Evolutionary conservation across 2,113 vertebrate species (phyloP).

Genomic region (Nematolebias whitei): DNA sequence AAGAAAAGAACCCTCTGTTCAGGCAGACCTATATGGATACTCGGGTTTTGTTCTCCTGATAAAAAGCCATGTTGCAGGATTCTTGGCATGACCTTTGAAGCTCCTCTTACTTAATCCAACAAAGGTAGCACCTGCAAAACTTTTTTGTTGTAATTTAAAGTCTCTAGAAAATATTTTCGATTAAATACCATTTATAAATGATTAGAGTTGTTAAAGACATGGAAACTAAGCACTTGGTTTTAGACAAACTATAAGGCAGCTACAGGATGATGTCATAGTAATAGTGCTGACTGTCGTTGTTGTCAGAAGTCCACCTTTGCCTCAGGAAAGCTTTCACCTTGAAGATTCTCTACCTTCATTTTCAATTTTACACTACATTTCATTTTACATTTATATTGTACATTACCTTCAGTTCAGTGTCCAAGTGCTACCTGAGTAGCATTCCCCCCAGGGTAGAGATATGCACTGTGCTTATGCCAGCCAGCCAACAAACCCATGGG

Average conservation of each 20-base stretch:
- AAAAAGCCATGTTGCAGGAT: not conserved
- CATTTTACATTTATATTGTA: slow-evolving; percentile 31
- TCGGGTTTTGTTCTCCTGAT: not conserved
- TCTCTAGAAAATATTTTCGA: not conserved
- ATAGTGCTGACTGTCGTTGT: slow-evolving; percentile 3
- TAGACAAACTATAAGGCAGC: not conserved
- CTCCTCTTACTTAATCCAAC: slow-evolving; percentile 1
- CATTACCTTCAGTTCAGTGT: slow-evolving; percentile 18
- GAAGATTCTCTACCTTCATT: not conserved
- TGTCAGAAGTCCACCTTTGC: slow-evolving; percentile 24
- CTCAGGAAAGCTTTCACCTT: slow-evolving; percentile 16
- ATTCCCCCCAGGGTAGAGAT: slow-evolving; percentile 15
- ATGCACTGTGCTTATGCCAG: slow-evolving; percentile 14
- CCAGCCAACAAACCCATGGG: slow-evolving; percentile 14
- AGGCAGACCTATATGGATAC: not conserved
- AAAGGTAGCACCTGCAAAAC: slow-evolving; percentile 1
- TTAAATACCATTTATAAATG: slow-evolving; percentile 4
- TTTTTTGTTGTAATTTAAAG: slow-evolving; percentile 6
- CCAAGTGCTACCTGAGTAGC: slow-evolving; percentile 8
- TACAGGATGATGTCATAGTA: not conserved
- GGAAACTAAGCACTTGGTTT: slow-evolving; percentile 12
- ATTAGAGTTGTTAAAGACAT: slow-evolving; percentile 15
- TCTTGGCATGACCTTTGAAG: slow-evolving; percentile 1
- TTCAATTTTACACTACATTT: slow-evolving; percentile 50
- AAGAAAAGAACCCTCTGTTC: not conserved